Evolutionary conservation across 2,888 invertebrate genomes (phyloP), one percentile per base, ranked within the genome.

Genomic region (Protophormia terraenovae): DNA sequence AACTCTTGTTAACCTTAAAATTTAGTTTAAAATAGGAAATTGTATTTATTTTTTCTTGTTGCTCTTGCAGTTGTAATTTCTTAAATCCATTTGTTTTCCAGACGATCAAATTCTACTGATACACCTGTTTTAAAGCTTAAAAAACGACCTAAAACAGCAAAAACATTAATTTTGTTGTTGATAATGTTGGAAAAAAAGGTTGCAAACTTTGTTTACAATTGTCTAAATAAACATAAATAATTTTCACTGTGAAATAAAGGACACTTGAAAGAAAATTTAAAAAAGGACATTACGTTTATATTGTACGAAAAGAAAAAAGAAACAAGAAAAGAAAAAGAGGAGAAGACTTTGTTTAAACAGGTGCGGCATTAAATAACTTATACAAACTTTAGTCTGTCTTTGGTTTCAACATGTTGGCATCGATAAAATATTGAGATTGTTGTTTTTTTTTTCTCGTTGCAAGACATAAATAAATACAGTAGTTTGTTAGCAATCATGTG

Each of bases 401-500:
- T 24, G 29, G 27, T 19, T 64, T 38, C 1, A 45, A 60, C 16
- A 32, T 64, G 8, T 67, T 77, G 45, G 19, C n/a, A 24, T 1
- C 22, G 22, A 62, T 5, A 12, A 22, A 24, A 45, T 24, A 55
- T 45, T 29, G 45, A 58, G 19, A 27, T 24, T 35, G 32, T 16
- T 32, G 12, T 29, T 29, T 22, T 27, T n/a, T 66, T 24, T 50
- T 6, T 22, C 4, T 12, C 12, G n/a, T 27, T 12, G 0, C 12
- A 45, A 22, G 8, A 6, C 16, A 19, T 16, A 60, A 12, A 55
- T 45, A 32, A 19, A 55, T 35, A 27, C 8, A 22, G 27, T 24
- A 58, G 71, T 82, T 71, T 77, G 38, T 72, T 45, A 72, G 41
- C 76, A 77, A 77, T 83, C 55, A 77, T 35, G 71, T 16, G 64